Evolutionary conservation across 2,888 invertebrate genomes (phyloP).

Genomic region (Bruchidius siliquastri): DNA sequence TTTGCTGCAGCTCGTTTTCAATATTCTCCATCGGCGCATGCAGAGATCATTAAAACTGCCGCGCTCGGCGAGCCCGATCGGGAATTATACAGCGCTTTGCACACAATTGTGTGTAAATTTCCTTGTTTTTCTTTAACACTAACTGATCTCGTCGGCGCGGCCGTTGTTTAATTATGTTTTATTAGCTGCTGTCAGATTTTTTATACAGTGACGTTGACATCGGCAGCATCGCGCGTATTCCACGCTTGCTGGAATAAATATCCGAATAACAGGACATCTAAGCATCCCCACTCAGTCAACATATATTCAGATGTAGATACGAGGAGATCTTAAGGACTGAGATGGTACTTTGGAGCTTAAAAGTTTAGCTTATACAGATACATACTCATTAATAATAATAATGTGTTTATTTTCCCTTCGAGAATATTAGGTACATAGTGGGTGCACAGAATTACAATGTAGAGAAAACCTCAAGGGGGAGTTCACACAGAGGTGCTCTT

Average conservation of each 20-base stretch:
- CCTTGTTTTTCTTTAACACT: conserved; percentile 9
- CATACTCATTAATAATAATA: no score
- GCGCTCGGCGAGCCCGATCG: conserved; percentile 5
- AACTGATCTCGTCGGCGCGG: neutral
- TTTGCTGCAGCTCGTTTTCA: conserved; percentile 3
- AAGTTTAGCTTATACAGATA: no score
- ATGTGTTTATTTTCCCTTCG: no score
- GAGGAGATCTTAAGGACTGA: no score
- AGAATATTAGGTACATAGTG: no score
- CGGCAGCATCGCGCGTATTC: neutral
- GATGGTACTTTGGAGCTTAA: no score
- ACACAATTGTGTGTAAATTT: conserved; percentile 11
- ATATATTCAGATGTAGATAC: no score
- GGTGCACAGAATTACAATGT: no score
- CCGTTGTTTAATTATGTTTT: neutral
- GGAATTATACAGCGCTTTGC: conserved; percentile 1
- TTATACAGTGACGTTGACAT: neutral
- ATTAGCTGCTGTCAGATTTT: neutral
- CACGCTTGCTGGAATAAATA: neutral
- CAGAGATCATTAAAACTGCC: conserved; percentile 8
- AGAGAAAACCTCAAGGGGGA: no score
- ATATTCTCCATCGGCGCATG: neutral
- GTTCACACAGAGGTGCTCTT: no score
- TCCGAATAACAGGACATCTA: neutral
- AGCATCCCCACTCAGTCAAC: no score